Base-by-base conservation (phyloP, 1,140 invertebrate species). In the Lethrus apterus region DNA sequence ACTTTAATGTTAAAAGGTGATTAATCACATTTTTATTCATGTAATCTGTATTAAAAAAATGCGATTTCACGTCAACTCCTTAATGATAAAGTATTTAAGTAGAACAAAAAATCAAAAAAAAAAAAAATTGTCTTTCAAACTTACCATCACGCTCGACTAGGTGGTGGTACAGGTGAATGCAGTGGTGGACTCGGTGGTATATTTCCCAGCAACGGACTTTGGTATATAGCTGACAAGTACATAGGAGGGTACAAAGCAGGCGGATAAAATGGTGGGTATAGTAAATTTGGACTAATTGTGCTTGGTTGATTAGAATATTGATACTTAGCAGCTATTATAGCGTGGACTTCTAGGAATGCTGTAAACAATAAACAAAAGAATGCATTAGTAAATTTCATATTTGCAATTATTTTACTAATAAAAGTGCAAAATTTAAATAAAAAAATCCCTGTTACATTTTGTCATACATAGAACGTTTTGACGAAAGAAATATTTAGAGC, bases 121-220 rank as follows among this genome's bases (percentile, higher is more conserved):
- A n/a, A n/a, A n/a, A n/a, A n/a, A n/a, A n/a, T n/a, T n/a, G n/a
- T n/a, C n/a, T n/a, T 42, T 29, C 15, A 14, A 29, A 21, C 40
- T 42, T 29, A 42, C 40, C 40, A 42, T 48, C 40, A 48, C 40
- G 46, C 46, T 43, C 46, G 29, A 41, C 46, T 48, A n/a, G 46
- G 30, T 9, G 46, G 46, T 43, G 40, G 19, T 11, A 40, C 36
- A 7, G 46, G 46, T 20, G 46, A 48, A 48, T 43, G 38, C n/a
- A 40, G 40, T 2, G 46, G 46, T 15, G 46, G 46, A 20, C 26
- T 47, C 10, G 46, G 35, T 18, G 35, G 46, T 17, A 48, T 40
- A 17, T 32, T 43, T 18, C 32, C 21, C n/a, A 48, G 21, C 18
- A 48, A 21, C 4, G 30, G 36, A 4, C 23, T 40, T 35, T 18